These are phyloP conservation scores for Euura lappo DNA, from an alignment of 1,140 invertebrate species.

Conservation along the genomic window DNA sequence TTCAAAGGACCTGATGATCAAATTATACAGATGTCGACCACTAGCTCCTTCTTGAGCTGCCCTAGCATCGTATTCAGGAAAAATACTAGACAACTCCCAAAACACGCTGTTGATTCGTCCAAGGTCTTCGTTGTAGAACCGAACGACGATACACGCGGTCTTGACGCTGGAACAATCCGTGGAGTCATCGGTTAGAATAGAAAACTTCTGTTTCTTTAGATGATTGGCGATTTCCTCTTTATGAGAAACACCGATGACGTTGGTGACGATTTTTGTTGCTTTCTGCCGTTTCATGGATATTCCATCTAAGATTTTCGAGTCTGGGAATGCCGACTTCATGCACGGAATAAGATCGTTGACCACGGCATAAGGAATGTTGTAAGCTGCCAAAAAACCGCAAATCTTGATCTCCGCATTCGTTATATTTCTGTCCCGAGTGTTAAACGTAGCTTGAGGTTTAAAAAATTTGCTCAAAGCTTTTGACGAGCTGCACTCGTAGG, in stretches of 20 bases:
- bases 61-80: slow-evolving; percentile 39
- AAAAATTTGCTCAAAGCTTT: slow-evolving; percentile 18
- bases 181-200: slow-evolving; percentile 46
- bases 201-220: slow-evolving; percentile 37
- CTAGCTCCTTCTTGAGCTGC: slow-evolving; percentile 36
- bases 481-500: slow-evolving; percentile 19
- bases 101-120: slow-evolving; percentile 20
- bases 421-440: slow-evolving; percentile 20
- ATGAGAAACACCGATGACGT: slow-evolving; percentile 24
- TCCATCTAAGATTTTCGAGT: slow-evolving; percentile 22
- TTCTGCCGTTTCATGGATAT: slow-evolving; percentile 21
- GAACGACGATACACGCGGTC: slow-evolving; percentile 38
- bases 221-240: slow-evolving; percentile 25
- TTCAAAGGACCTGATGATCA: slow-evolving; percentile 35
- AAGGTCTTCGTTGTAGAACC: slow-evolving; percentile 28
- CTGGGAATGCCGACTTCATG: slow-evolving; percentile 19
- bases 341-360: slow-evolving; percentile 19
- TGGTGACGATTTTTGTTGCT: slow-evolving; percentile 20
- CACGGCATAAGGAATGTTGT: slow-evolving; percentile 22
- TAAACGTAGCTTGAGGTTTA: slow-evolving; percentile 15
- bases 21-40: slow-evolving; percentile 33
- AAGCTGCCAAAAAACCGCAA: slow-evolving; percentile 22
- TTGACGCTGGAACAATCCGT: slow-evolving; percentile 40
- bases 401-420: slow-evolving; percentile 21
- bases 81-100: slow-evolving; percentile 26